Base-by-base conservation (phyloP, 2,888 invertebrate species). In the Eurytoma adleriae region DNA sequence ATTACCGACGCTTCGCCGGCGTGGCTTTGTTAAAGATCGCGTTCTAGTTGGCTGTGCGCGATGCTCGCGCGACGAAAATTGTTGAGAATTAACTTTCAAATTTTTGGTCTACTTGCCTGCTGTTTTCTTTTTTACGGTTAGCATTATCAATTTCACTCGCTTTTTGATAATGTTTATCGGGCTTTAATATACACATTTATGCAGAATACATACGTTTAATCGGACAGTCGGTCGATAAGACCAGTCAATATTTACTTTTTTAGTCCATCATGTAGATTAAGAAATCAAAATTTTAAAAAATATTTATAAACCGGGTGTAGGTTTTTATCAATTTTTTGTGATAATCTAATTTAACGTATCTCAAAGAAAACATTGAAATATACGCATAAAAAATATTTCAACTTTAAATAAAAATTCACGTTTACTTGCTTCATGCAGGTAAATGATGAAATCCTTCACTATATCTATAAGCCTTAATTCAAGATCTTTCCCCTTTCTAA, bases 11-110 rank as follows among this genome's bases (percentile, higher is more conserved):
- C 62, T 27, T 18, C 18, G 48, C 27, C n/a, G 27, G 52, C 52
- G 13, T 67, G 48, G 20, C 66, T 57, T 57, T 66, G 57, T 74
- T 74, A 67, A 67, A 5, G 30, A 30, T n/a, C 40, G 16, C 27
- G 74, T 20, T 54, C 40, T 59, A 30, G 40, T 20, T 40, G 48
- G 24, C 40, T 59, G 18, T 56, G 27, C 16, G 18, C 10, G n/a
- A 48, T 52, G 30, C 10, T 1, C 3, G 7, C 16, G 7, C 16
- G 40, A 10, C 30, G 40, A 57, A 57, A 18, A 27, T 30, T 24
- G 14, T 27, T 30, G 27, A 61, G 14, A 27, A 52, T n/a, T 13
- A 7, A 13, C 20, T n/a, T 5, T 30, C n/a, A 5, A 7, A n/a
- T 27, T 24, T 16, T 12, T 2, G 48, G 10, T 13, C 13, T 61